These are phyloP conservation scores for Pedetes capensis DNA, from an alignment of 2,113 vertebrate genomes.

Conservation along the genomic window DNA sequence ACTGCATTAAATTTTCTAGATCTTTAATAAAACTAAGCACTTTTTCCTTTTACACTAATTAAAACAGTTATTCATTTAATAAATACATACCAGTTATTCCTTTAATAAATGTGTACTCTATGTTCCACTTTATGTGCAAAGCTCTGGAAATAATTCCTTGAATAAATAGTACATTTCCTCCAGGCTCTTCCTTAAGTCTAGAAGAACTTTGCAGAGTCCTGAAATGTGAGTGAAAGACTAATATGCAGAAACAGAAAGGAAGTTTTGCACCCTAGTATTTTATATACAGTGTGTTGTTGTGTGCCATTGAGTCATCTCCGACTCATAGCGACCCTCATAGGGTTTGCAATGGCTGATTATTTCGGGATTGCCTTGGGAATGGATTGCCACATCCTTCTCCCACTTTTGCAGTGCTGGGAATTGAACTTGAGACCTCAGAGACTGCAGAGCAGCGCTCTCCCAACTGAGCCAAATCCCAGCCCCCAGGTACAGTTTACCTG, in stretches of 20 bases:
- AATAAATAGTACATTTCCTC: not conserved
- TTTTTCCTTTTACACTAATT: not conserved
- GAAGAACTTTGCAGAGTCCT: not conserved
- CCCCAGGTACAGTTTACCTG: no score
- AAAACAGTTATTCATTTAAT: slow-evolving; percentile 24
- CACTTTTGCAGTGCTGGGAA: no score
- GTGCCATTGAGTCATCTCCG: no score
- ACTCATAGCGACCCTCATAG: no score
- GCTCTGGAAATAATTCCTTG: not conserved
- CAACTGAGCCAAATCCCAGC: no score
- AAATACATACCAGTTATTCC: not conserved
- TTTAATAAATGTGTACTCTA: not conserved
- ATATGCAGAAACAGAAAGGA: not conserved
- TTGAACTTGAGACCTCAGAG: no score
- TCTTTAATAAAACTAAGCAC: not conserved
- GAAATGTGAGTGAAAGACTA: not conserved
- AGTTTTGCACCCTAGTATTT: not conserved
- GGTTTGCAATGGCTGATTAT: no score
- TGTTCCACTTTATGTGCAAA: not conserved
- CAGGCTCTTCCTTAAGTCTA: not conserved
- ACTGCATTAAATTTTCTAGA: not conserved
- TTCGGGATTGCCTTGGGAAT: no score
- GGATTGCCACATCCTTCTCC: no score
- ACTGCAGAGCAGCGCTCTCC: no score
- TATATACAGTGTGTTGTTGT: not conserved